Evolutionary conservation across 2,888 invertebrate species (phyloP), one percentile per base, ranked within the genome.

Genomic region (Sphaerophoria taeniata): DNA sequence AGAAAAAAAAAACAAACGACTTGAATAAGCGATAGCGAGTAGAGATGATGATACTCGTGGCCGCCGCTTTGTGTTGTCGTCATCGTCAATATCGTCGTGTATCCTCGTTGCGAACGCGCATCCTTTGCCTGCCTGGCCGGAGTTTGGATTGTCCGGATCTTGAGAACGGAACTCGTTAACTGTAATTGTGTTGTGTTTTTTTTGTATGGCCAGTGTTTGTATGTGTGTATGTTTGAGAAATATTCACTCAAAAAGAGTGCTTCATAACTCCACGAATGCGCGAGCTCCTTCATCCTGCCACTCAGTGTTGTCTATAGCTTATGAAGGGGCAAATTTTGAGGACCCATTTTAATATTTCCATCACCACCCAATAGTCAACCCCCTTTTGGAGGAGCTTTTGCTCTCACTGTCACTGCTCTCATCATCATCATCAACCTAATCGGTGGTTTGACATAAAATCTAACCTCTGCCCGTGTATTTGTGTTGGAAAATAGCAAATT

Each of bases 21-120:
- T n/a, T 85, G 85, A 85, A 81, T 65, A 85, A 81, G 85, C 80
- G 85, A 85, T 63, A 67, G 11, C 39, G 39, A 43, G 39, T 36
- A 4, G 36, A 9, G n/a, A n/a, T n/a, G n/a, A n/a, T n/a, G n/a
- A 51, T 39, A 73, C 69, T 76, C 61, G 85, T 63, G 76, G 84
- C 76, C 69, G 85, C 63, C 76, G 84, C 76, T 84, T 80, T 84
- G 84, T 85, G 74, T 80, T 45, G 80, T 85, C 76, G 81, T 80
- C 75, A 71, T 80, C 49, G 85, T 80, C n/a, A n/a, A n/a, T n/a
- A n/a, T n/a, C n/a, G n/a, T n/a, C n/a, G n/a, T n/a, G 80, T 77
- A 69, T 85, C 85, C 85, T 85, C 80, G 81, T 76, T 56, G 76
- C 72, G 76, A 81, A 85, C 85, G 85, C 85, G 85, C 85, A 72